Base-by-base conservation (phyloP, 1,140 invertebrate species). In the Drosophila mojavensis region DNA sequence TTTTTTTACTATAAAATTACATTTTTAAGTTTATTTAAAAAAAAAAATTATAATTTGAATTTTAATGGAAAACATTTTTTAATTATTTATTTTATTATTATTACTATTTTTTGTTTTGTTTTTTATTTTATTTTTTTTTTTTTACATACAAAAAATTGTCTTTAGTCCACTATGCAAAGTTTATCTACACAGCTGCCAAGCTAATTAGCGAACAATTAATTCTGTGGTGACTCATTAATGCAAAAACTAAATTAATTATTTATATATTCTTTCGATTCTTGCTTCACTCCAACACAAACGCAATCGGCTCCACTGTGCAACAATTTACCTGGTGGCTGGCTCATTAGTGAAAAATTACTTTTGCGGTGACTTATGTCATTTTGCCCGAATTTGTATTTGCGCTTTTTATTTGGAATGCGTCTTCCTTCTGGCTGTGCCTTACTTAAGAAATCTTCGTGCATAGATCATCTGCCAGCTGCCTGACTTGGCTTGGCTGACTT, bases 331-430 rank as follows among this genome's bases (percentile, higher is more conserved):
- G 36, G 47, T 67, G 63, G 61, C 68, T 77, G 79, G 84, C 84
- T 89, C 85, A 89, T 89, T 89, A 89, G 84, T 89, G 84, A 89
- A 89, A 89, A 89, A 89, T 89, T 89, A 89, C 84, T 89, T 77
- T 80, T 81, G 85, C 78, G 84, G 84, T 89, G 84, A 89, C 85
- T 89, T 89, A 89, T 89, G 85, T 89, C 84, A 84, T 88, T 83
- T 78, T 63, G 84, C 79, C 74, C 73, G 84, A 86, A 86, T 86
- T 86, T 86, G 83, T 86, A 88, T 86, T 89, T 86, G 54, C 88
- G 79, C 79, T 83, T 36, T 81, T 79, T 86, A 71, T 77, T 86
- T 82, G 58, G 47, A 28, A 17, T 62, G 36, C 65, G 58, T 56
- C 68, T 78, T 53, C 54, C 50, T 62, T 55, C 53, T 30, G 60